These are phyloP conservation scores for Archilochus colubris DNA, from an alignment of 2,113 vertebrate species.

Conservation along the genomic window DNA sequence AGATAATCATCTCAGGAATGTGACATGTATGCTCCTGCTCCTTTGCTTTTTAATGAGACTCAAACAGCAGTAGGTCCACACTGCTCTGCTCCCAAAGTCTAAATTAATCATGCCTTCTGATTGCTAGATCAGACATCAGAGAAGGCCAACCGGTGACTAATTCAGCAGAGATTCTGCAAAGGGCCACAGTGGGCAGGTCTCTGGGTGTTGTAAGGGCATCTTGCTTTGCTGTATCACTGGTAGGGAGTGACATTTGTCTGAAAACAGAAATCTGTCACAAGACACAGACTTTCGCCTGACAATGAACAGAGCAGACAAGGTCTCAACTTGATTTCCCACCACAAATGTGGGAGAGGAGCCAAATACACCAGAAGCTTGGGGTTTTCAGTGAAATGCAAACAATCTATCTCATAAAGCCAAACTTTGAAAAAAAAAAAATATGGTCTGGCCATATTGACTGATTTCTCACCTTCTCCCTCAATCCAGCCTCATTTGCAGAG, in stretches of 20 bases:
- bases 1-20: neutral
- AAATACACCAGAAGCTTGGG: neutral
- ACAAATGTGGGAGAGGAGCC: neutral
- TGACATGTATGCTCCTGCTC: neutral
- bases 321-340: neutral
- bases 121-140: neutral
- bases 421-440: neutral
- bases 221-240: neutral
- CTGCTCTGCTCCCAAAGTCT: neutral
- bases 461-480: neutral
- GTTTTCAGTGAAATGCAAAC: neutral
- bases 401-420: neutral
- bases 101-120: neutral
- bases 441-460: neutral
- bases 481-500: neutral
- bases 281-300: neutral
- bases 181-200: neutral
- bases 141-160: neutral
- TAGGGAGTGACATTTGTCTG: neutral
- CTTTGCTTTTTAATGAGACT: neutral
- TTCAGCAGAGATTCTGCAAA: neutral
- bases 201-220: neutral
- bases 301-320: neutral
- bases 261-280: neutral
- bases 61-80: neutral